Conservation (phyloP, 2,797 vertebrate species). For the Acropternis orthonyx region DNA sequence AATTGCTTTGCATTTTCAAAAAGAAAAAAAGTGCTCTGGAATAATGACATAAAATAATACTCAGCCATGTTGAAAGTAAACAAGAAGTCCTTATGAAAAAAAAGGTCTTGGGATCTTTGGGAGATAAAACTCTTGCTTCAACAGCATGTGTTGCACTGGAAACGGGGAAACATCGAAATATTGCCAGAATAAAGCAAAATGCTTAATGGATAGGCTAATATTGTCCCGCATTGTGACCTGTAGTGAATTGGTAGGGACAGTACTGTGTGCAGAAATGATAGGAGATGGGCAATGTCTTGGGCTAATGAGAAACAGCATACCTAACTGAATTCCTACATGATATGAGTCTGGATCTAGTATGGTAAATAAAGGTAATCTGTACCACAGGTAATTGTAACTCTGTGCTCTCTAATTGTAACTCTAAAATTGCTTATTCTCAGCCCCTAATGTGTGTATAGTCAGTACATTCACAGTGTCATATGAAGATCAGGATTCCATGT, state of each 20-base stretch:
- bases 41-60: not conserved
- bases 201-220: not conserved
- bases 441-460: not conserved
- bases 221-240: not conserved
- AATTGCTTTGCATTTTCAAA: not conserved
- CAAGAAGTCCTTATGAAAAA: accelerated
- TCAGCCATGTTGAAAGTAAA: not conserved
- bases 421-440: not conserved
- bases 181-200: not conserved
- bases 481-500: not conserved
- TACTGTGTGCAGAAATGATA: not conserved
- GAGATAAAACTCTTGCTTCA: not conserved
- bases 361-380: not conserved
- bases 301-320: not conserved
- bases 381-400: not conserved
- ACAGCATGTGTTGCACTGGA: accelerated
- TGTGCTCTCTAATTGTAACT: not conserved
- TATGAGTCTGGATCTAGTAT: not conserved
- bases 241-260: not conserved
- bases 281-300: not conserved
- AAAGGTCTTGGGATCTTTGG: not conserved
- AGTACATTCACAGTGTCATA: not conserved
- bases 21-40: not conserved
- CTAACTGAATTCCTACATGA: not conserved
- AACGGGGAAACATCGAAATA: not conserved